Base-by-base conservation (phyloP, 2,113 vertebrate genomes). In the Dasyornis broadbenti region DNA sequence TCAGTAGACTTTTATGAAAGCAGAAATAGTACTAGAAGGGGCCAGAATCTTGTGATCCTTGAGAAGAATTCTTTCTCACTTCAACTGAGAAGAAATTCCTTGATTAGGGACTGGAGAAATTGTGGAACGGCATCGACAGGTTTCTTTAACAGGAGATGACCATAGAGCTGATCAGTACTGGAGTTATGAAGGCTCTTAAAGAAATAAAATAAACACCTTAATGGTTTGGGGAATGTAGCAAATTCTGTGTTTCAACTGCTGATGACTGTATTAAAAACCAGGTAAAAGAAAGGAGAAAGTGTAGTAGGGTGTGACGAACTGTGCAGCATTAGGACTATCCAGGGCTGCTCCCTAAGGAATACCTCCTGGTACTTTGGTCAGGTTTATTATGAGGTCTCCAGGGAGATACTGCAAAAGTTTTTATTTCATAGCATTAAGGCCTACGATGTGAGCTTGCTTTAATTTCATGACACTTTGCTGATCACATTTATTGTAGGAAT, bases 1-100 rank as follows among this genome's bases (percentile, higher is more conserved):
- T 94, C 85, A 86, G 66, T 30, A 64, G 66, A n/a, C 30, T 95
- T 92, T 72, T 75, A 72, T 70, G 86, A 83, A 92, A 68, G 95
- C 70, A 77, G 57, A 82, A 93, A 68, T 72, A 89, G 47, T 53
- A 60, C 52, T 47, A 31, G 85, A 52, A 69, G 70, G 54, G 49
- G 30, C 35, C 66, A 50, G 78, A 82, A 68, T 52, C 57, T 95
- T 95, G 35, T 72, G 85, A 82, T 93, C 77, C 35, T 76, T 54
- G 66, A 73, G 84, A 85, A 87, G 15, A 86, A 92, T 85, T 91
- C 39, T 28, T 39, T 39, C 78, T 92, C 82, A 91, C 68, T 91
- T 83, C 64, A 83, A 60, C 69, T 82, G 53, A 91, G 93, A 73
- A 93, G 73, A 56, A 44, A 23, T 33, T 73, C 35, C 54, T n/a